Evolutionary conservation across 2,797 vertebrate genomes (phyloP).

Genomic region (Danionella dracula): DNA sequence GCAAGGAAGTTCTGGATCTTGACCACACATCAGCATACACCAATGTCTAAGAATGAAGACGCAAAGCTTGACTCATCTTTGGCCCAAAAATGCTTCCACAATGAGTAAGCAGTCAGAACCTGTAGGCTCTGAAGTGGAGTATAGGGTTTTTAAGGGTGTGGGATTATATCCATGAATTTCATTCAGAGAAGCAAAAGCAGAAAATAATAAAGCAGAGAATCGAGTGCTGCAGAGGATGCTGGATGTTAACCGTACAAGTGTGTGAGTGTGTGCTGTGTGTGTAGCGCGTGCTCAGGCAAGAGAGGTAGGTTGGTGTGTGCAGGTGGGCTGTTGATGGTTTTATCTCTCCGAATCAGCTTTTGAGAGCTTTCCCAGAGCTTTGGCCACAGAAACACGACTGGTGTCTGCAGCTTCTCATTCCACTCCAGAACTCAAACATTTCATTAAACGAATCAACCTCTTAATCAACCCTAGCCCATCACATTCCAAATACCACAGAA

Average conservation of each 20-base stretch:
- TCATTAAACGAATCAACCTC: conserved; percentile 39
- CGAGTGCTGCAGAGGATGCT: not conserved
- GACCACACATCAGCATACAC: too few species aligned
- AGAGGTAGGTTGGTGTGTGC: conserved; percentile 37
- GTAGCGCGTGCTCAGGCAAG: conserved; percentile 22
- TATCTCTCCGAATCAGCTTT: conserved; percentile 49
- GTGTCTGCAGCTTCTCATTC: conserved; percentile 41
- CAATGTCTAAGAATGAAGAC: too few species aligned
- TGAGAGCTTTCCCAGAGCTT: conserved; percentile 34
- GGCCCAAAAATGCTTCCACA: too few species aligned
- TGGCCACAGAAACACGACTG: conserved; percentile 23
- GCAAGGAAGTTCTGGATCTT: too few species aligned
- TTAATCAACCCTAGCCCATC: conserved; percentile 28
- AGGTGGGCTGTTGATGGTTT: conserved; percentile 67
- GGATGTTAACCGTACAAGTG: conserved; percentile 2
- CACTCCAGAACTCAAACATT: conserved; percentile 34
- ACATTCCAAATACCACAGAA: conserved; percentile 17
- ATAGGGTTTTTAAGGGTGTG: not conserved
- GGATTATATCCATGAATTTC: not conserved
- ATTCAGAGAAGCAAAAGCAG: not conserved
- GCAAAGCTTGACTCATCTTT: too few species aligned
- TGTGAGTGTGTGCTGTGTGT: conserved; percentile 26
- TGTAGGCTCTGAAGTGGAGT: conserved; percentile 5
- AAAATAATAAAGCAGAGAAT: not conserved
- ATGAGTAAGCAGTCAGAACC: too few species aligned